phyloP scores from a whole-genome alignment of 2,797 vertebrate species.

The Poecilia gillii region DNA sequence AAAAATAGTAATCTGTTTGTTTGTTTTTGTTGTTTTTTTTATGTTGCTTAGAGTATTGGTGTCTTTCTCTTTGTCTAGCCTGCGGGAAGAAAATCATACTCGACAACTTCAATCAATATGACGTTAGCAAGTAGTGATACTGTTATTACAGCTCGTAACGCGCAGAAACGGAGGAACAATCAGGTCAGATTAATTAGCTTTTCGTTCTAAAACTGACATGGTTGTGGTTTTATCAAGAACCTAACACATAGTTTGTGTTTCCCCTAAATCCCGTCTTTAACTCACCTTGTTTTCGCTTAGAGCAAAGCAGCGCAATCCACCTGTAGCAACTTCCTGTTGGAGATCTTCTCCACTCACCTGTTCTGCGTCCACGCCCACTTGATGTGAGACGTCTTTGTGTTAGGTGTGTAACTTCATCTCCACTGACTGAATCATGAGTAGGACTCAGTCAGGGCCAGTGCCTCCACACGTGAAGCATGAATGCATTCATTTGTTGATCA shows the following conservation, averaged over 20 bases:
- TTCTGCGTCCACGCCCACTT: slow-evolving; percentile 69
- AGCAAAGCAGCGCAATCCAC: neutral
- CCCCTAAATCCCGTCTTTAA: slow-evolving; percentile 10
- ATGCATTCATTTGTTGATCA: neutral
- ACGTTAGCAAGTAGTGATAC: too few species aligned
- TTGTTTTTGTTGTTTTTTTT: neutral
- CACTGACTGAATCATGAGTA: neutral
- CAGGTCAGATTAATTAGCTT: too few species aligned
- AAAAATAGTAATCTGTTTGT: neutral
- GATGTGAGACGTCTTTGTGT: neutral
- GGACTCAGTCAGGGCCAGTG: neutral
- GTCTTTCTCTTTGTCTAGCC: neutral
- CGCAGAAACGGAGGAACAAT: neutral
- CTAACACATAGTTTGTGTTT: slow-evolving; percentile 7
- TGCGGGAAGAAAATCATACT: neutral
- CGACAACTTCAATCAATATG: neutral
- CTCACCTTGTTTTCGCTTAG: slow-evolving; percentile 2
- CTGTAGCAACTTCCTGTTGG: slow-evolving; percentile 46
- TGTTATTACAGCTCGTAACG: neutral
- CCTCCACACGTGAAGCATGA: neutral
- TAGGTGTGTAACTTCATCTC: neutral
- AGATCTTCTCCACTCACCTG: slow-evolving; percentile 51
- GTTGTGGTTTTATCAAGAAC: neutral
- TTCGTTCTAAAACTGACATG: neutral
- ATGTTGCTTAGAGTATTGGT: neutral